Base-by-base conservation (phyloP, 2,888 invertebrate species). In the Sicus ferrugineus region DNA sequence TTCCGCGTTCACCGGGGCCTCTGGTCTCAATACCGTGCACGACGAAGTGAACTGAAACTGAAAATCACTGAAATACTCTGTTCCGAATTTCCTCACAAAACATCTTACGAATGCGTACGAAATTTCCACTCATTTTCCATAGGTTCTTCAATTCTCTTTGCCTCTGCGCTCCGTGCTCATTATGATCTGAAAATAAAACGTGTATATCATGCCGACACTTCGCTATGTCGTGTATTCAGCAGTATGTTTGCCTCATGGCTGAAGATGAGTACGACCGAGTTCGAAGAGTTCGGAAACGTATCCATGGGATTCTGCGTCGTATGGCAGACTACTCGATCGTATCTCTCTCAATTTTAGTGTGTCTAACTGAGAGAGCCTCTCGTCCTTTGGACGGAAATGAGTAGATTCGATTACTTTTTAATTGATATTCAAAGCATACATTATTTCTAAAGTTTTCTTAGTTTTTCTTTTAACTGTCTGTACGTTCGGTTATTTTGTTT, bases 161-260 rank as follows among this genome's bases (percentile, higher is more conserved):
- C 30, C 19, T 61, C 59, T 11, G 38, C 16, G 48, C 31, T 48
- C 16, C 58, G 31, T 68, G 52, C 54, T 68, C 54, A 42, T 34
- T 48, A 3, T 62, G 61, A 34, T 50, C 19, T 58, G 9, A 50
- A 66, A 66, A 61, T 59, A 26, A 56, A 66, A 67, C n/a, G 38
- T 34, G 6, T 52, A 54, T 16, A 54, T 52, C 52, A 52, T 54
- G 23, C 11, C n/a, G 16, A 16, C 4, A 9, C 48, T 50, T 67
- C 67, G 48, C n/a, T n/a, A n/a, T n/a, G n/a, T 58, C 67, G 21
- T 31, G 59, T 67, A 67, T 67, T 67, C 67, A 67, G 67, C 67
- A n/a, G 30, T 21, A 14, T n/a, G 30, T n/a, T 28, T 30, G 56
- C 48, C 3, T 14, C 21, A 21, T 26, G 28, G 19, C n/a, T 48